Base-by-base conservation (phyloP, 2,797 vertebrate genomes). In the Pagetopsis macropterus region DNA sequence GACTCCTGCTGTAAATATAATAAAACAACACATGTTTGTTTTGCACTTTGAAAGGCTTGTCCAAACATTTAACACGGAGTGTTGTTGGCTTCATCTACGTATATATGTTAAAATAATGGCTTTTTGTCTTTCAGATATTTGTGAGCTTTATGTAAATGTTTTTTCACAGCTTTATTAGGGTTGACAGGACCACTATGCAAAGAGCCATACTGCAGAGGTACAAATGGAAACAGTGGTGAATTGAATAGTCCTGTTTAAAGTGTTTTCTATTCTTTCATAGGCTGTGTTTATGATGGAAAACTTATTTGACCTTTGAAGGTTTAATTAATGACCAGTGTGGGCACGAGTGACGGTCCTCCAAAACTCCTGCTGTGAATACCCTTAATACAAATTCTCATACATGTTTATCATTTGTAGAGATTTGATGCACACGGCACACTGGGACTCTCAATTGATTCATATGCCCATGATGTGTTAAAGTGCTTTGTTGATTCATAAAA, bases 391-490 rank as follows among this genome's bases (percentile, higher is more conserved):
- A 56, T 55, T 52, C 37, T 19, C 55, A 72, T 70, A 27, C 71
- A n/a, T 63, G 78, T 84, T 54, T 2, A 63, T 72, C 9, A 56
- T 77, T 78, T 46, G 61, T 9, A 19, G 44, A 70, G 14, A 55
- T 65, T 50, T n/a, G 3, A 64, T 31, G 45, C 17, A 50, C 17
- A 51, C 19, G 15, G 41, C 13, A 41, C 43, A 27, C 21, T 23
- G 3, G 12, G 51, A 50, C 8, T 45, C 5, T 23, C n/a, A 13
- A 55, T 60, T 46, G 54, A 56, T 75, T 75, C 14, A 4, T 19
- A 37, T 69, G 16, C 15, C 21, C 33, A 17, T 14, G 40, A 27
- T 4, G 27, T 51, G 19, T 48, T 65, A 17, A 57, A 40, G 46
- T 21, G 4, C 10, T 49, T 65, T 46, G 50, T 60, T 46, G 5